These are phyloP conservation scores for Montipora efflorescens DNA, from an alignment of 64 coral and sea anemone genomes.

Conservation along the genomic window DNA sequence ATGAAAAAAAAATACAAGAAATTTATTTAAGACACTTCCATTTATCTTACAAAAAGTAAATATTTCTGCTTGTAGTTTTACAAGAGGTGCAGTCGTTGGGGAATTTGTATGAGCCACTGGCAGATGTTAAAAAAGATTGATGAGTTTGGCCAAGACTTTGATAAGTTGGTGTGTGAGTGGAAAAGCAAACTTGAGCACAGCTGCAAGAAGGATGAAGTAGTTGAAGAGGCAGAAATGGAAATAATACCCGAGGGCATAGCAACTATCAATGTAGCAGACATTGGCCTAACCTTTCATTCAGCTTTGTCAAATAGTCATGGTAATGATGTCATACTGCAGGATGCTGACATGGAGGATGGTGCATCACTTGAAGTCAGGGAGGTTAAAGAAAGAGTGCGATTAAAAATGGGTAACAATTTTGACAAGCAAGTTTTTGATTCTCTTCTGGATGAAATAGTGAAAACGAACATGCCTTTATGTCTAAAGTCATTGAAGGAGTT, in stretches of 20 bases:
- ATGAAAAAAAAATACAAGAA: too few species aligned
- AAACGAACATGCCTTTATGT: not conserved
- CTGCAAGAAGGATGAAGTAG: not conserved
- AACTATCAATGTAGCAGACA: conserved; percentile 2
- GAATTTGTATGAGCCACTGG: conserved; percentile 36
- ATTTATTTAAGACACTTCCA: not conserved
- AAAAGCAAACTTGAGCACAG: not conserved
- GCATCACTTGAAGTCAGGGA: not conserved
- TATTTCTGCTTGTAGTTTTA: not conserved
- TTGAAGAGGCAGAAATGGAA: conserved; percentile 19
- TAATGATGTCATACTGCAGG: not conserved
- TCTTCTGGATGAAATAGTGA: not conserved
- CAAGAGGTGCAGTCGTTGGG: not conserved
- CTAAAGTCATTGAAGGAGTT: not conserved
- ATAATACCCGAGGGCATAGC: not conserved
- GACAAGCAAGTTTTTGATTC: not conserved
- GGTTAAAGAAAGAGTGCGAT: not conserved
- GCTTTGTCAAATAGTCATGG: too few species aligned
- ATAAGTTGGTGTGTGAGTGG: not conserved
- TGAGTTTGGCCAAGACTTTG: conserved; percentile 7
- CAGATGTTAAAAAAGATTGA: conserved; percentile 27
- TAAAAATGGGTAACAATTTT: not conserved
- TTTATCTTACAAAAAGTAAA: not conserved
- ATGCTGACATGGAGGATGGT: not conserved
- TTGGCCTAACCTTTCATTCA: not conserved